A percentile compares a stretch with the other conserved stretches of the same genome.
phyloP scores from a whole-genome alignment of 2,797 vertebrate genomes.

The Protosalanx chinensis region DNA sequence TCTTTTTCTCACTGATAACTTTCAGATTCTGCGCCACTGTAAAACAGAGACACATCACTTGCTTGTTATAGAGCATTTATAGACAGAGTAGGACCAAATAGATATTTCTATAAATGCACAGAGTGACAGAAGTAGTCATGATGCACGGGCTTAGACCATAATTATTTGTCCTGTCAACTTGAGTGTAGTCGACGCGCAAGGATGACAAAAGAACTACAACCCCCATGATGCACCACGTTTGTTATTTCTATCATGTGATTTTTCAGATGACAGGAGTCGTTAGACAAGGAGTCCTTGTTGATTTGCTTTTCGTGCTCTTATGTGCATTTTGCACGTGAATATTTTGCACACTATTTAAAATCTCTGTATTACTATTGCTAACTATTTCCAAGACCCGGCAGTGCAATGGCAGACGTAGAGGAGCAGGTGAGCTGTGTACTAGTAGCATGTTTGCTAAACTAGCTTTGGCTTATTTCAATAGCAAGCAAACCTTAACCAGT shows the following conservation, averaged over 20 bases:
- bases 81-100: no score
- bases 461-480: not conserved
- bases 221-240: constrained; percentile 69
- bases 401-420: constrained; percentile 82
- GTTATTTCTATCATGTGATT: no score
- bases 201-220: constrained; percentile 68
- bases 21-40: no score
- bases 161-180: no score
- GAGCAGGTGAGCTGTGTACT: constrained; percentile 37
- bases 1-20: no score
- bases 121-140: no score
- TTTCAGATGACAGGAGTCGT: constrained; percentile 40
- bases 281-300: constrained; percentile 34
- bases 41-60: no score
- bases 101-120: no score
- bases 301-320: not conserved
- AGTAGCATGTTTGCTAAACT: not conserved
- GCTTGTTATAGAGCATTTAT: no score
- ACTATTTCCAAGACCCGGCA: not conserved
- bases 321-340: not conserved
- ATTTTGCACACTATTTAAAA: not conserved
- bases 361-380: not conserved
- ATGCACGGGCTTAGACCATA: no score
- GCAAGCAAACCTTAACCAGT: no score
- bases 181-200: not conserved